These are phyloP conservation scores for Tenthredo amoena DNA, from an alignment of 2,888 invertebrate species.

Conservation along the genomic window DNA sequence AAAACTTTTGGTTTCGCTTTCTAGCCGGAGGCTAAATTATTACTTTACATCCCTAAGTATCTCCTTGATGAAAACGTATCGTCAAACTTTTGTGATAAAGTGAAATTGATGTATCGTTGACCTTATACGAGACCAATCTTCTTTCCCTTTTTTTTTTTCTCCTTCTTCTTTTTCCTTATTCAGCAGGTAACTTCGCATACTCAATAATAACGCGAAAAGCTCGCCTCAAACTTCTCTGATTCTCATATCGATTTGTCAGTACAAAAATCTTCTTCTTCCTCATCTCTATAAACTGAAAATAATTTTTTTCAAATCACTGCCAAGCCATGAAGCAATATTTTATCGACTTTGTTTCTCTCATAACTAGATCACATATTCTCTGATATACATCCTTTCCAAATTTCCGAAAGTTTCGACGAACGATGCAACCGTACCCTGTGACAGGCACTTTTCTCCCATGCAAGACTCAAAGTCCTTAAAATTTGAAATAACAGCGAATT, in stretches of 20 bases:
- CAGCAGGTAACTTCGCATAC: neutral
- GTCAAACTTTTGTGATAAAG: neutral
- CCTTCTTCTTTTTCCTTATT: neutral
- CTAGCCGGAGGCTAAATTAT: neutral
- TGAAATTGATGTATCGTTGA: neutral
- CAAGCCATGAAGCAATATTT: no score
- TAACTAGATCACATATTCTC: no score
- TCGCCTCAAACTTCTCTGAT: neutral
- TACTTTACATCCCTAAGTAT: slow-evolving; percentile 14
- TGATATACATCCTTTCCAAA: no score
- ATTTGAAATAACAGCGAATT: no score
- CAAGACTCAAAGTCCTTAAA: no score
- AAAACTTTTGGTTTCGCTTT: neutral
- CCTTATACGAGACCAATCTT: neutral
- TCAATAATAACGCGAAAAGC: neutral
- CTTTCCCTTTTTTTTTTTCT: neutral
- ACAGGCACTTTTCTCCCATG: no score
- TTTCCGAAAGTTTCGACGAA: no score
- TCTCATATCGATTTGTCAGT: neutral
- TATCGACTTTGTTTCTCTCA: no score
- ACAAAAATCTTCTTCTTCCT: neutral
- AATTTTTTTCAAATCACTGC: no score
- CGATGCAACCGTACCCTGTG: no score
- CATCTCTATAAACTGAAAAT: neutral
- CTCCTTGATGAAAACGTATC: neutral